Conservation (phyloP, 2,797 vertebrate genomes). For the Rhynchotus rufescens region DNA sequence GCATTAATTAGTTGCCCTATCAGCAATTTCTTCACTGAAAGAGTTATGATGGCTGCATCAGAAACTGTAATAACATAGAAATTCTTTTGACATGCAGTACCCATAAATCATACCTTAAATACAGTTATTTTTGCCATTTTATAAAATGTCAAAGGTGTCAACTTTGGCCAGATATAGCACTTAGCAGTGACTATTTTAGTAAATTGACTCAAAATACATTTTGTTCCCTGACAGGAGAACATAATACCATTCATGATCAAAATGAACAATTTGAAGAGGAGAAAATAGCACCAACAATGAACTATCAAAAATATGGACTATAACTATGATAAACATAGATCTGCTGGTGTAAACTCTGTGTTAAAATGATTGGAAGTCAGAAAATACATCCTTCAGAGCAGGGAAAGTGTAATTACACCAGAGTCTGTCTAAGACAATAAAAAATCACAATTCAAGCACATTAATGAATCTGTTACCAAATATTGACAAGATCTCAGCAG, state of each 20-base stretch:
- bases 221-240: slow-evolving; percentile 68
- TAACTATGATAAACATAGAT: background rate
- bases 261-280: slow-evolving; percentile 70
- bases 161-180: slow-evolving; percentile 76
- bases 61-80: slow-evolving; percentile 61
- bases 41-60: slow-evolving; percentile 28
- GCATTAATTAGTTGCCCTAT: slow-evolving; percentile 67
- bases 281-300: slow-evolving; percentile 31
- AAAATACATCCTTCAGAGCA: background rate
- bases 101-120: slow-evolving; percentile 84
- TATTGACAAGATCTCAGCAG: background rate
- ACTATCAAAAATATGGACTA: background rate
- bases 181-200: slow-evolving; percentile 77
- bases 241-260: slow-evolving; percentile 72
- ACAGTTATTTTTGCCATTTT: slow-evolving; percentile 82
- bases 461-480: background rate
- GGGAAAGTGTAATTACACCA: background rate
- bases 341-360: background rate
- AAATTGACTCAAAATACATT: slow-evolving; percentile 78
- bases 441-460: background rate
- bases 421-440: background rate
- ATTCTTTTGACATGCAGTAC: slow-evolving; percentile 53
- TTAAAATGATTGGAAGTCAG: background rate
- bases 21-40: slow-evolving; percentile 51
- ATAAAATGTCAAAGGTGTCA: slow-evolving; percentile 84